Evolutionary conservation across 2,113 vertebrate species (phyloP).

Genomic region (Gallinago jamesoni): DNA sequence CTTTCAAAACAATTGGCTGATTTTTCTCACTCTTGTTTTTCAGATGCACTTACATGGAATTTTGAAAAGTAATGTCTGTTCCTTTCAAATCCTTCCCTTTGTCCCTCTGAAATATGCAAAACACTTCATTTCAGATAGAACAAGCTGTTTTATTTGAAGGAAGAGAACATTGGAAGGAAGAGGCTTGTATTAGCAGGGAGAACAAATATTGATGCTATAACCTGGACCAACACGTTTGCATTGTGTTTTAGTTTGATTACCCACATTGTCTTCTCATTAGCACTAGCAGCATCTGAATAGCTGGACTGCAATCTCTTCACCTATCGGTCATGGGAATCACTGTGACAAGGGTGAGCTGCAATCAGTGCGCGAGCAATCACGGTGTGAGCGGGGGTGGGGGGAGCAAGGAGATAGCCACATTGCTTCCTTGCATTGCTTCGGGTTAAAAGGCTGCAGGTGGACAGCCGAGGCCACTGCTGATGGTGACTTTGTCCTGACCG

Average conservation of each 20-base stretch:
- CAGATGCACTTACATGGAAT: neutral
- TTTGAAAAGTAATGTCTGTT: neutral
- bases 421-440: neutral
- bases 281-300: neutral
- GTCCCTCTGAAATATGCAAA: neutral
- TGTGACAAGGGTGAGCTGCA: neutral
- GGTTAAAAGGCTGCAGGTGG: neutral
- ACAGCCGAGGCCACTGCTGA: neutral
- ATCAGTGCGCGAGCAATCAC: neutral
- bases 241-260: conserved; percentile 26
- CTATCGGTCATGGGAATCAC: neutral
- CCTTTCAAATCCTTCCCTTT: neutral
- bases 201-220: conserved; percentile 30
- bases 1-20: neutral
- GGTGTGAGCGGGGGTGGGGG: rapidly evolving
- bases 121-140: neutral
- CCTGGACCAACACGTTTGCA: neutral
- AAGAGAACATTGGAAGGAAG: neutral
- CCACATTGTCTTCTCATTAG: conserved; percentile 27
- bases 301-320: neutral
- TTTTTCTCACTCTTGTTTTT: neutral
- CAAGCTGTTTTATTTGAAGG: neutral
- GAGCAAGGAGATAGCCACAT: neutral
- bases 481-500: rapidly evolving
- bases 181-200: neutral